Conservation (phyloP, 2,113 vertebrate genomes). For the Pluvialis apricaria region DNA sequence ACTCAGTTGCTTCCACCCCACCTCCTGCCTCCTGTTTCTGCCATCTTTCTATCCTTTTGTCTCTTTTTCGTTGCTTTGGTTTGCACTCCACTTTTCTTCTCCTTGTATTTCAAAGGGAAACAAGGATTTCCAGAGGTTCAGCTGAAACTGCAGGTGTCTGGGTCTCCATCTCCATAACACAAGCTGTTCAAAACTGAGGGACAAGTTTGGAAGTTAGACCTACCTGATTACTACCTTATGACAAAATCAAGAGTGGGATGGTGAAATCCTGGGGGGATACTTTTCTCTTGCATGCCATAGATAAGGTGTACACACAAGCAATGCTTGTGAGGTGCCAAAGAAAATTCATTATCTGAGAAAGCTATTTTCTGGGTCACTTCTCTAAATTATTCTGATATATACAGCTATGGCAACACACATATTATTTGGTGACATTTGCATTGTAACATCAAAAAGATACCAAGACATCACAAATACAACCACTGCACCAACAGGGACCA, state of each 20-base stretch:
- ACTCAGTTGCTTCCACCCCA: background rate
- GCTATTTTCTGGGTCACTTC: background rate
- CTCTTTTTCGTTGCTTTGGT: background rate
- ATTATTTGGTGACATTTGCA: background rate
- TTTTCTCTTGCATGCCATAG: fast-evolving
- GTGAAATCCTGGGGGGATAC: background rate
- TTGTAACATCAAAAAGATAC: background rate
- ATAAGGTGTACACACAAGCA: background rate
- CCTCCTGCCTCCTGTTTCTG: background rate
- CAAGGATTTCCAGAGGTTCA: background rate
- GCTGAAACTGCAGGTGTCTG: background rate
- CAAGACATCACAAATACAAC: background rate
- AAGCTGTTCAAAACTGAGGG: background rate
- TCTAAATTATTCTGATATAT: background rate
- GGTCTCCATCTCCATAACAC: background rate
- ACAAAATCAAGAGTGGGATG: background rate
- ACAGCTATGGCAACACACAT: background rate
- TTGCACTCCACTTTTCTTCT: background rate
- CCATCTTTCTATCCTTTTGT: background rate
- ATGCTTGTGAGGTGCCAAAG: background rate
- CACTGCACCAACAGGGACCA: fast-evolving
- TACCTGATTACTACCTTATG: background rate
- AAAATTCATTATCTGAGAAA: background rate
- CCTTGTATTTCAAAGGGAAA: too few species aligned
- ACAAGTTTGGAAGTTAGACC: background rate